Conservation (phyloP, 1,140 invertebrate genomes). For the Phortica variegata region DNA sequence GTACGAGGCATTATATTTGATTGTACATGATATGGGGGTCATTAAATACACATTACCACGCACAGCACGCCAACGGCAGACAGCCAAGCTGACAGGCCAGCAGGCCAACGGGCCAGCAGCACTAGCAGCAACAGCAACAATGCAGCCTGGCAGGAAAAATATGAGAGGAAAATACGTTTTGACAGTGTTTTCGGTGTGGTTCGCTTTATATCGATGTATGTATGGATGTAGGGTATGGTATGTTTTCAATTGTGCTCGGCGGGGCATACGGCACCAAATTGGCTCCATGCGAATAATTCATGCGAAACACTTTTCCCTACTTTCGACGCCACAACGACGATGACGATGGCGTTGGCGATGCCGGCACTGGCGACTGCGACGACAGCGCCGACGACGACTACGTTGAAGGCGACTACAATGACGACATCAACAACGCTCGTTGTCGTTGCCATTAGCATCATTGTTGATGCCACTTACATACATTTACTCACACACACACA, state of each 20-base stretch:
- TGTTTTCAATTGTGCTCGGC: slow-evolving; percentile 50
- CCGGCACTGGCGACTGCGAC: too few relatives aligned
- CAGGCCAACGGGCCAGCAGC: slow-evolving; percentile 26
- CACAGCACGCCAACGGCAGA: slow-evolving; percentile 9
- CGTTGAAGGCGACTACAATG: too few relatives aligned
- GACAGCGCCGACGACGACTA: too few relatives aligned
- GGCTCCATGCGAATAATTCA: slow-evolving; percentile 49
- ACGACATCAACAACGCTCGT: too few relatives aligned
- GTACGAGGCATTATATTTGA: slow-evolving; percentile 31
- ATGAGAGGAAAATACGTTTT: slow-evolving; percentile 46
- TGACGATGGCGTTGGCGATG: too few relatives aligned
- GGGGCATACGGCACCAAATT: slow-evolving; percentile 53
- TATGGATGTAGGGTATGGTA: too few relatives aligned
- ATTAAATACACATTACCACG: slow-evolving; percentile 53
- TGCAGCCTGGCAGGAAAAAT: slow-evolving; percentile 30
- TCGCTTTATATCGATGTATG: too few relatives aligned
- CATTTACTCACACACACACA: not conserved
- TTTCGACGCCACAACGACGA: slow-evolving; percentile 24
- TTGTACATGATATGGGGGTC: slow-evolving; percentile 50
- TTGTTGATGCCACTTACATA: not conserved
- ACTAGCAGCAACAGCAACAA: slow-evolving; percentile 23
- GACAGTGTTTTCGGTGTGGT: slow-evolving; percentile 20
- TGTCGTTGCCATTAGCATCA: slow-evolving; percentile 43
- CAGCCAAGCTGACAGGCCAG: not conserved
- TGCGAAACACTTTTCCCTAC: slow-evolving; percentile 52